Conservation (phyloP, 2,888 invertebrate species). For the Caenorhabditis virilis region DNA sequence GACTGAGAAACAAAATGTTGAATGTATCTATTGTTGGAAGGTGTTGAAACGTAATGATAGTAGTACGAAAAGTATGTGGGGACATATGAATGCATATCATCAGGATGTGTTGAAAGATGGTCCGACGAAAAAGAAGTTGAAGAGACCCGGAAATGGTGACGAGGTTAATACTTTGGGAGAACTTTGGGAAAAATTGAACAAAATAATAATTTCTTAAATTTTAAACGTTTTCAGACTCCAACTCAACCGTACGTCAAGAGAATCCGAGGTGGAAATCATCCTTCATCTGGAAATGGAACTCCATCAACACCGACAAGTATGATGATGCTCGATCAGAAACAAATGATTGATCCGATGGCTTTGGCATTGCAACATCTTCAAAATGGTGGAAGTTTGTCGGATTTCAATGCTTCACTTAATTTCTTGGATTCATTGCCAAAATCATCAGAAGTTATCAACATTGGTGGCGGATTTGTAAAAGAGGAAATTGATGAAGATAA, state of each 20-base stretch:
- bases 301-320: constrained; percentile 7
- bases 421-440: constrained; percentile 55
- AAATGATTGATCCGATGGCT: constrained; percentile 32
- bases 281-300: constrained; percentile 2
- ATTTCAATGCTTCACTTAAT: constrained; percentile 23
- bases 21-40: constrained; percentile 59
- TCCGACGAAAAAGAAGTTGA: constrained; percentile 46
- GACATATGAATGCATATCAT: constrained; percentile 60
- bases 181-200: not conserved
- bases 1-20: constrained; percentile 50
- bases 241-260: constrained; percentile 64
- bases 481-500: constrained; percentile 27
- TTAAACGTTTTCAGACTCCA: constrained; percentile 53
- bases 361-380: constrained; percentile 45
- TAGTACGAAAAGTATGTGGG: constrained; percentile 62
- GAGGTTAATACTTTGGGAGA: not conserved
- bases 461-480: constrained; percentile 37
- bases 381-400: constrained; percentile 9
- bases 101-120: constrained; percentile 50
- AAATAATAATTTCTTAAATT: not conserved
- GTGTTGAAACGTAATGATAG: constrained; percentile 55
- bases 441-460: constrained; percentile 54
- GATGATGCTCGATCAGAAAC: constrained; percentile 28
- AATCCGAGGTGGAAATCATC: constrained; percentile 42
- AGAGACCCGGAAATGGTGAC: constrained; percentile 12